phyloP scores from a whole-genome alignment of 2,888 invertebrate species.

The Gari tellinella region DNA sequence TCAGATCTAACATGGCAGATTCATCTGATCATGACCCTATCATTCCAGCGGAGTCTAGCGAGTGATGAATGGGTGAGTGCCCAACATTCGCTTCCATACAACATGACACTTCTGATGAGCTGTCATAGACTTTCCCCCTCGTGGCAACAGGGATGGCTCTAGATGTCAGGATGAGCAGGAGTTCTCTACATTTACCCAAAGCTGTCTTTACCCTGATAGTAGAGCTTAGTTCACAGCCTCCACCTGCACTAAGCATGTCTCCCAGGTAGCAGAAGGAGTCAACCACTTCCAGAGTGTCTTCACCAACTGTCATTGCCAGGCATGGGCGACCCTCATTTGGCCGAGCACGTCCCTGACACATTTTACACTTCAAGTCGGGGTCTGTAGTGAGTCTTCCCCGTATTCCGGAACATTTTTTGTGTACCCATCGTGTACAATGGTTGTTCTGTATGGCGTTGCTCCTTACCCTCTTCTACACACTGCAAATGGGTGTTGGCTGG shows the following conservation, averaged over 20 bases:
- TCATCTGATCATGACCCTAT: no score
- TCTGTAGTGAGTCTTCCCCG: neutral
- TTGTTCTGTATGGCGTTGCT: neutral
- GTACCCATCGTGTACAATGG: neutral
- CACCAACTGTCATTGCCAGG: neutral
- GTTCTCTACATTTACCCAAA: neutral
- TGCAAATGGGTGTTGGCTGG: neutral
- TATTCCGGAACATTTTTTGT: conserved; percentile 3
- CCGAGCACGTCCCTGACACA: neutral
- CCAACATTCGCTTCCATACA: neutral
- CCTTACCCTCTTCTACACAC: neutral
- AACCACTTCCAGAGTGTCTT: neutral
- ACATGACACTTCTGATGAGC: neutral
- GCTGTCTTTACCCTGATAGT: neutral
- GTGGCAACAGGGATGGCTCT: neutral
- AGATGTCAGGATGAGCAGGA: neutral
- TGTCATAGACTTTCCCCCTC: neutral
- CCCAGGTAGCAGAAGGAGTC: neutral
- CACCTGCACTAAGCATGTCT: neutral
- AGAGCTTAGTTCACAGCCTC: neutral
- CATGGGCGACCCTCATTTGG: neutral
- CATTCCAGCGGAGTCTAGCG: no score
- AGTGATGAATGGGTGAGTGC: no score
- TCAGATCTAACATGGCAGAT: no score
- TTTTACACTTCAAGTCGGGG: neutral